Evolutionary conservation across 2,113 vertebrate genomes (phyloP), one percentile per base, ranked within the genome.

Genomic region (Melanerpes formicivorus): DNA sequence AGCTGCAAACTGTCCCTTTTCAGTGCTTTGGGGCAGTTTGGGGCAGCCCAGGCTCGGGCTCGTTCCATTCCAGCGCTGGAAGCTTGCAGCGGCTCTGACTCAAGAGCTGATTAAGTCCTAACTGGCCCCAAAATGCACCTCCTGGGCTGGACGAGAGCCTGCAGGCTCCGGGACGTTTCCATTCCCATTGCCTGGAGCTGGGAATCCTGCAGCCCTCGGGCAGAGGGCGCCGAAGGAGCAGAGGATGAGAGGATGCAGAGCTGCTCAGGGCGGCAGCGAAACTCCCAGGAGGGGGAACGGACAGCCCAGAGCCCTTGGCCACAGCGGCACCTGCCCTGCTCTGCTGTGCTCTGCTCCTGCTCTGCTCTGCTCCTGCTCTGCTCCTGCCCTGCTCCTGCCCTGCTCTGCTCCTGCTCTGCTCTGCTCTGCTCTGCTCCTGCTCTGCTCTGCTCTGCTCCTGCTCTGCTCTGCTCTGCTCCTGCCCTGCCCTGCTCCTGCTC

Each of bases 151-250:
- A 21, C 23, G 71, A 9, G 18, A 25, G 6, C 30, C 8, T 11
- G 18, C 17, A 19, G 10, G 29, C 56, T 59, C 52, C 52, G 11
- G 5, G 27, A 37, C 21, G 3, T 46, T 90, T 70, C 70, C 54
- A 46, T 76, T 18, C 16, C 15, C 30, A n/a, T 69, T 89, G 58
- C 34, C 34, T 70, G 55, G 80, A 3, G 26, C n/a, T 78, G 84
- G 48, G 69, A 44, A 40, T 60, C 79, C 95, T 78, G 80, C 75
- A 80, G 85, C 18, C 11, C 30, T 56, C 92, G 26, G 90, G 50
- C 82, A 97, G 97, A 96, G 93, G 94, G 95, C 71, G 76, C 88
- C 56, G 27, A 90, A 56, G 66, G 27, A 81, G 75, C 82, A 27
- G 60, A 63, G 75, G 65, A 65, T 6, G 26, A 56, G 55, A 26